A percentile compares a stretch with the other conserved stretches of the same genome.
phyloP scores from a whole-genome alignment of 1,140 invertebrate genomes.

The Halictus rubicundus region DNA sequence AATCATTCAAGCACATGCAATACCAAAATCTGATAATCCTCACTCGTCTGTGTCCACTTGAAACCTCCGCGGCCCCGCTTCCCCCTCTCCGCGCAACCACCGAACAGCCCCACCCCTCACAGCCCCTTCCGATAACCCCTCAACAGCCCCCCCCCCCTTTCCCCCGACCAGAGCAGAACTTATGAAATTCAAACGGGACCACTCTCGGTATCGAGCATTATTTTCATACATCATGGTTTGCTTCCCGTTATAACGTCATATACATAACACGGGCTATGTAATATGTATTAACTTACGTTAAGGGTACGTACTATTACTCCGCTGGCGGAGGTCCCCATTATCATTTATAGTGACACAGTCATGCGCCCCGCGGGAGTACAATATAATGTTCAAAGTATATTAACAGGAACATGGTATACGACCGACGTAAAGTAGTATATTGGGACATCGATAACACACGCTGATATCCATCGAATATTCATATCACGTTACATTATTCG shows the following conservation, averaged over 20 bases:
- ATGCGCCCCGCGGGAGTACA: conserved; percentile 17
- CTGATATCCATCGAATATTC: conserved; percentile 46
- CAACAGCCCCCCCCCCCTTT: too few relatives aligned
- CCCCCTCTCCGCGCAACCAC: too few relatives aligned
- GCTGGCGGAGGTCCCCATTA: conserved; percentile 27
- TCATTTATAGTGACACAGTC: conserved; percentile 49
- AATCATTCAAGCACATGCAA: conserved; percentile 10
- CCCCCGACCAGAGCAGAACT: conserved; percentile 5
- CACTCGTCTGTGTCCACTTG: neutral
- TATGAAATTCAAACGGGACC: conserved; percentile 42
- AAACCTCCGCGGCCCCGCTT: neutral
- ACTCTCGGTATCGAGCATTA: conserved; percentile 25
- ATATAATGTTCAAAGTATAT: conserved; percentile 48
- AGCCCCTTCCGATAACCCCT: too few relatives aligned
- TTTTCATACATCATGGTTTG: conserved; percentile 49
- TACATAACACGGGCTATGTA: conserved; percentile 39
- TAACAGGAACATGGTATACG: conserved; percentile 9
- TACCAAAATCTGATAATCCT: conserved; percentile 32
- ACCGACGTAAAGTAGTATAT: conserved; percentile 31
- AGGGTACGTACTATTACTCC: conserved; percentile 42
- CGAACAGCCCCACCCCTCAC: neutral
- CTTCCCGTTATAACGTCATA: conserved; percentile 34
- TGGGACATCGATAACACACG: conserved; percentile 35
- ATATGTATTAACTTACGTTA: conserved; percentile 49
- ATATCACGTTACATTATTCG: conserved; percentile 3